Evolutionary conservation across 2,113 vertebrate genomes (phyloP).

Genomic region (Hippocampus guttulatus): DNA sequence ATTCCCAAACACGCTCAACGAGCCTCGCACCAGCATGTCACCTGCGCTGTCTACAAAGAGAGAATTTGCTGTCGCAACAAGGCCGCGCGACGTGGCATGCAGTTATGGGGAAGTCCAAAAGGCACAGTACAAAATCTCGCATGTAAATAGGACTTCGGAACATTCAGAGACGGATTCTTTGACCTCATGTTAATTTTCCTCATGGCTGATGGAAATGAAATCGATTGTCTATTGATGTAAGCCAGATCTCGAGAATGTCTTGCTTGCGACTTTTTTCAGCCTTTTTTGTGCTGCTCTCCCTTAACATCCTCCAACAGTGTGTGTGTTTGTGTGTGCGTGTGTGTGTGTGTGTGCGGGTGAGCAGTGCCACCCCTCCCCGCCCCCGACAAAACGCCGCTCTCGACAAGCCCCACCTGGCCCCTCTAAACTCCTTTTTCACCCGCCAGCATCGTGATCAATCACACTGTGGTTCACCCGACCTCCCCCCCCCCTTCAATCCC

Average conservation of each 20-base stretch:
- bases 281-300: background rate
- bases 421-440: slow-evolving; percentile 56
- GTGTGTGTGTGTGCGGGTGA: background rate
- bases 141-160: too few relatives aligned
- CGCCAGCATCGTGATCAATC: slow-evolving; percentile 64
- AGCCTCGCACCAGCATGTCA: too few relatives aligned
- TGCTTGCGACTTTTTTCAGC: background rate
- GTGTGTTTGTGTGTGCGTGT: slow-evolving; percentile 9
- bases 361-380: too few relatives aligned
- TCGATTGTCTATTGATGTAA: too few relatives aligned
- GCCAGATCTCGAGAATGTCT: background rate
- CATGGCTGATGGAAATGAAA: too few relatives aligned
- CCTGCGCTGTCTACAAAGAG: too few relatives aligned
- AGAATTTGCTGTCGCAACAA: too few relatives aligned
- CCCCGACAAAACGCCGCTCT: slow-evolving; percentile 39
- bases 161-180: too few relatives aligned
- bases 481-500: slow-evolving; percentile 4
- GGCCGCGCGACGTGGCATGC: too few relatives aligned
- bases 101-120: too few relatives aligned
- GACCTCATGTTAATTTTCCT: background rate
- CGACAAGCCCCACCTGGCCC: slow-evolving; percentile 50
- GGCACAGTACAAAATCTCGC: too few relatives aligned
- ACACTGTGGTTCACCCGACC: slow-evolving; percentile 44
- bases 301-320: background rate
- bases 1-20: too few relatives aligned